These are phyloP conservation scores for Pterostichus niger DNA, from an alignment of 2,888 invertebrate species.

Conservation along the genomic window DNA sequence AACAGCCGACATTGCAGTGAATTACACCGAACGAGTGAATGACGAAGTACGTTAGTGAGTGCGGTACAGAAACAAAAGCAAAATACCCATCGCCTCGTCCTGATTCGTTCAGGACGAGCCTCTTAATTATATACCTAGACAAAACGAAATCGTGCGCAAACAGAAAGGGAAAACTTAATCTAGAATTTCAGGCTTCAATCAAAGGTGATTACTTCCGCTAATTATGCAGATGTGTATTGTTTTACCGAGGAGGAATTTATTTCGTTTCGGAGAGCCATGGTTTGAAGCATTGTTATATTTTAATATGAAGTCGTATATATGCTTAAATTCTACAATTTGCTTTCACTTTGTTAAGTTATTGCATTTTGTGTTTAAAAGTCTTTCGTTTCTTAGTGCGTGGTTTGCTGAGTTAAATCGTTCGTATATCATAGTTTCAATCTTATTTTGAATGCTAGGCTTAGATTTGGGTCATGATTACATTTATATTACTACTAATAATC, in stretches of 20 bases:
- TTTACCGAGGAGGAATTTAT: slow-evolving; percentile 20
- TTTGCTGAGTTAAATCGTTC: not conserved
- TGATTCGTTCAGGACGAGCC: slow-evolving; percentile 43
- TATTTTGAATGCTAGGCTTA: slow-evolving; percentile 30
- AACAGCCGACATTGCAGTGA: not conserved
- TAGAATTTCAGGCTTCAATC: slow-evolving; percentile 58
- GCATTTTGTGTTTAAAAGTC: slow-evolving; percentile 17
- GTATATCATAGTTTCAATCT: slow-evolving; percentile 12
- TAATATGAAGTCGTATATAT: slow-evolving; percentile 43
- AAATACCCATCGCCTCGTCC: not conserved
- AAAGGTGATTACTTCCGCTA: slow-evolving; percentile 53
- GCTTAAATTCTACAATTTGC: slow-evolving; percentile 20
- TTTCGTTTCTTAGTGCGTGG: slow-evolving; percentile 14
- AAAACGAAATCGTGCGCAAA: slow-evolving; percentile 39
- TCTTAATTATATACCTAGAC: slow-evolving; percentile 54
- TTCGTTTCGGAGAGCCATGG: not conserved
- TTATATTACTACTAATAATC: slow-evolving; percentile 33
- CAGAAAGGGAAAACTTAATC: slow-evolving; percentile 56
- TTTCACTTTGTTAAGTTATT: slow-evolving; percentile 34
- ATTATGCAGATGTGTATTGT: slow-evolving; percentile 50
- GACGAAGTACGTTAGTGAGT: slow-evolving; percentile 24
- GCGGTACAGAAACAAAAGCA: slow-evolving; percentile 52
- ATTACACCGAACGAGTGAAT: slow-evolving; percentile 30
- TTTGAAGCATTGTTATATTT: slow-evolving; percentile 28
- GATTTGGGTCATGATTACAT: slow-evolving; percentile 36